These are phyloP conservation scores for Manis pentadactyla DNA, from an alignment of 2,797 vertebrate species.

Conservation along the genomic window DNA sequence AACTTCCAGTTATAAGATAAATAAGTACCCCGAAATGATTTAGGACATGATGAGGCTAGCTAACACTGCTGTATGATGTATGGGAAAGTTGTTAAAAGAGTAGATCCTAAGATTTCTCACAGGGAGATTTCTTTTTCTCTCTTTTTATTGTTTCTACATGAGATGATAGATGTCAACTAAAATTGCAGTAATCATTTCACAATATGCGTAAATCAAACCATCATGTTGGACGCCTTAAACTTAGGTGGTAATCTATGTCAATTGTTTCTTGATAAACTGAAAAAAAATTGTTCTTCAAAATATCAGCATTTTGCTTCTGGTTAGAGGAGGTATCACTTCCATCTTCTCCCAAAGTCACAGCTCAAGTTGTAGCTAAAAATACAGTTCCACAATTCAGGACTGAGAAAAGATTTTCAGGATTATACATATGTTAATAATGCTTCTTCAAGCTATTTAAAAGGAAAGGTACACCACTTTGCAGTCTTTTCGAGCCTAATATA, in stretches of 20 bases:
- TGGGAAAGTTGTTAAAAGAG: not conserved
- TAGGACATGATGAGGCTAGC: not conserved
- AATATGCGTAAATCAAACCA: not conserved
- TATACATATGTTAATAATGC: not conserved
- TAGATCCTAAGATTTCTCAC: not conserved
- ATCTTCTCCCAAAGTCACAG: not conserved
- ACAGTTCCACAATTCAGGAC: not conserved
- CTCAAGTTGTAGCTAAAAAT: slow-evolving; percentile 48
- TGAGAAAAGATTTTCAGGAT: not conserved
- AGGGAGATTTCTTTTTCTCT: not conserved
- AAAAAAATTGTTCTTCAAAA: slow-evolving; percentile 21
- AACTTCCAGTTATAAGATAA: not conserved
- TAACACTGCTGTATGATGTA: not conserved
- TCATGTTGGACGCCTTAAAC: not conserved
- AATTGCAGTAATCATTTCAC: not conserved
- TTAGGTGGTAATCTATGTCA: not conserved
- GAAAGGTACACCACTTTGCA: not conserved
- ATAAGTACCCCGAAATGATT: not conserved
- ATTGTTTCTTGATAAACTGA: not conserved
- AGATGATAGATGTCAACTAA: not conserved
- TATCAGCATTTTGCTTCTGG: not conserved
- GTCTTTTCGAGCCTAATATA: not conserved
- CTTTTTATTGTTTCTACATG: not conserved
- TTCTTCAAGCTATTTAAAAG: slow-evolving; percentile 26
- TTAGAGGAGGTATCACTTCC: not conserved